Percentiles rank a stretch among this genome's conserved stretches.
Evolutionary conservation across 2,888 invertebrate genomes (phyloP).

Genomic region (Tetragonula carbonaria): DNA sequence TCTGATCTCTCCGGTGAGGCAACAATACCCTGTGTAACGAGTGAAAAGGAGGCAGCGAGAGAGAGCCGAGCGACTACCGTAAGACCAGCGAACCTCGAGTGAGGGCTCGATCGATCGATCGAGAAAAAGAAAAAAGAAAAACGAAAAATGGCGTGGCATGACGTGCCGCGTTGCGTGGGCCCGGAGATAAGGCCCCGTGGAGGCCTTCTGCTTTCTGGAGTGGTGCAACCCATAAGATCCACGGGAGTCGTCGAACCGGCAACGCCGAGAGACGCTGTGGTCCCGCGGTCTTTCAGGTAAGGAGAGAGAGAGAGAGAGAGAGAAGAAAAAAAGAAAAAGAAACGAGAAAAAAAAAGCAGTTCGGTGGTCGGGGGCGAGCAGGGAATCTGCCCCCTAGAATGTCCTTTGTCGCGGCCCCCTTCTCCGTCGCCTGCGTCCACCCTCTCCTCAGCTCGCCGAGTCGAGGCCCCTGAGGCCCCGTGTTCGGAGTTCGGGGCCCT

Average conservation of each 20-base stretch:
- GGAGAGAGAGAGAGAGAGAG: slow-evolving; percentile 65
- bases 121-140: slow-evolving; percentile 40
- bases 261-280: slow-evolving; percentile 71
- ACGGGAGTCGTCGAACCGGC: slow-evolving; percentile 75
- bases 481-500: slow-evolving; percentile 55
- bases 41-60: slow-evolving; percentile 1
- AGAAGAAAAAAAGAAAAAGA: slow-evolving; percentile 36
- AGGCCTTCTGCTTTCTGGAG: slow-evolving; percentile 9
- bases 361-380: slow-evolving; percentile 30
- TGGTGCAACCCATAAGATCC: slow-evolving; percentile 53
- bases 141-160: slow-evolving; percentile 60
- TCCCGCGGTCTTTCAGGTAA: slow-evolving; percentile 66
- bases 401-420: slow-evolving; percentile 80
- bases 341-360: slow-evolving; percentile 16
- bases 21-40: slow-evolving; percentile 39
- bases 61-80: neutral
- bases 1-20: neutral
- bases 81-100: slow-evolving; percentile 11
- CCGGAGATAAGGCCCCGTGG: slow-evolving; percentile 52
- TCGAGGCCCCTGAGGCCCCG: slow-evolving; percentile 60
- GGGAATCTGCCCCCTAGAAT: slow-evolving; percentile 77
- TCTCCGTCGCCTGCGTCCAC: slow-evolving; percentile 51
- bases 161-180: slow-evolving; percentile 64
- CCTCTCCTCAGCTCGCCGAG: slow-evolving; percentile 61
- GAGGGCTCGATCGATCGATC: slow-evolving; percentile 42